phyloP scores from a whole-genome alignment of 2,113 vertebrate species.

The Sapayoa aenigma region DNA sequence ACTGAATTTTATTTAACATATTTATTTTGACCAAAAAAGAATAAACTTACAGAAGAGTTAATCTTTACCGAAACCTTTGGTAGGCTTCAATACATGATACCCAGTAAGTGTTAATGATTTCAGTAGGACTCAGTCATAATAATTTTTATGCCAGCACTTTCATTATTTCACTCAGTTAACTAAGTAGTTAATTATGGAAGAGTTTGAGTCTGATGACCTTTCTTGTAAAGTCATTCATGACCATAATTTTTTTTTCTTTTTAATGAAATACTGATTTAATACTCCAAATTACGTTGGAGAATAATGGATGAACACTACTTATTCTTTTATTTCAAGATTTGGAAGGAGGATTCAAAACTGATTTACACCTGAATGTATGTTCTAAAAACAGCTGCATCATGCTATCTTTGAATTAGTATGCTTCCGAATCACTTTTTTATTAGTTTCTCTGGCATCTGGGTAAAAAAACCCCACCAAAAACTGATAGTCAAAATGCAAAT shows the following conservation, averaged over 20 bases:
- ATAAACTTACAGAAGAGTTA: neutral
- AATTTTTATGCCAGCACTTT: neutral
- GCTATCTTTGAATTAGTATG: slow-evolving; percentile 59
- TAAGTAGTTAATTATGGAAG: neutral
- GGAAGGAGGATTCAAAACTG: neutral
- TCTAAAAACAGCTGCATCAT: slow-evolving; percentile 63
- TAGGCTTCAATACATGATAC: neutral
- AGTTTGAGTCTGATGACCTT: slow-evolving; percentile 33
- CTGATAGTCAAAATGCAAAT: slow-evolving; percentile 69
- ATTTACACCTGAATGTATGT: slow-evolving; percentile 33
- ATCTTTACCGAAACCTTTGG: neutral
- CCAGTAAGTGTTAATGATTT: neutral
- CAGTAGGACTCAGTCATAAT: neutral
- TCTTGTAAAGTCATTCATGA: slow-evolving; percentile 3
- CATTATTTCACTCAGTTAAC: neutral
- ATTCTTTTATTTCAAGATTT: neutral
- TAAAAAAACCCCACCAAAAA: slow-evolving; percentile 48
- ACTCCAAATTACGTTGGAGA: neutral
- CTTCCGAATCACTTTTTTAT: slow-evolving; percentile 61
- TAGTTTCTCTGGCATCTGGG: slow-evolving; percentile 64
- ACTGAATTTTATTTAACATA: neutral
- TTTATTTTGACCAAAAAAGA: neutral
- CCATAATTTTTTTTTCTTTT: neutral
- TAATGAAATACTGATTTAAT: neutral
- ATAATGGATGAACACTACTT: neutral